Conservation (phyloP, 2,113 vertebrate species). For the Rattus rattus region DNA sequence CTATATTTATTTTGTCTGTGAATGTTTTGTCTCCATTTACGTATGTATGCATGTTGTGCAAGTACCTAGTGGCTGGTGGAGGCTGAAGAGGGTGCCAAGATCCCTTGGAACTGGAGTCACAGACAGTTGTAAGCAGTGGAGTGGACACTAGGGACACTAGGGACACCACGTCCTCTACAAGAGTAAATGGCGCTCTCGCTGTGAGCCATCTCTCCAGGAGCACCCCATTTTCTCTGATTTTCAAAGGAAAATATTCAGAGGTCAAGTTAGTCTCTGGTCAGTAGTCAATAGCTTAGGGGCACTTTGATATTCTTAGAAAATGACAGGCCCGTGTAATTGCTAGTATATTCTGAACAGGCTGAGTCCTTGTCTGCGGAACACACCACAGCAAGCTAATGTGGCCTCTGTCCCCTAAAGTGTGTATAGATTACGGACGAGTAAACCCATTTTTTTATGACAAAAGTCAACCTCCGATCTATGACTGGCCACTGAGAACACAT, state of each 20-base stretch:
- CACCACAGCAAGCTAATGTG: background rate
- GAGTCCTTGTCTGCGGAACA: background rate
- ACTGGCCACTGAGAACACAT: background rate
- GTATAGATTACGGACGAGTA: background rate
- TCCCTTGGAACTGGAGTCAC: background rate
- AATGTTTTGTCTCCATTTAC: background rate
- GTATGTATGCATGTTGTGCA: background rate
- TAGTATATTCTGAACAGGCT: background rate
- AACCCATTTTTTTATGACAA: background rate
- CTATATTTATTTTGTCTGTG: background rate
- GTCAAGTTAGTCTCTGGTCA: background rate
- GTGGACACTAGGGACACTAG: background rate
- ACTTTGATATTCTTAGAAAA: conserved; percentile 39
- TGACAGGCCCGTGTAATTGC: background rate
- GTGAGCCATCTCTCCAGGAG: background rate
- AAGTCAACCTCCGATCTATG: background rate
- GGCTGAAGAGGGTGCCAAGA: background rate
- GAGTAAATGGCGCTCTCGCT: background rate
- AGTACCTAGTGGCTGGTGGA: no score
- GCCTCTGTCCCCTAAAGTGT: background rate
- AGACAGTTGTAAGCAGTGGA: background rate
- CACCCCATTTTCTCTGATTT: conserved; percentile 3
- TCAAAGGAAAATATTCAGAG: conserved; percentile 37
- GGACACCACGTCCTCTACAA: background rate
- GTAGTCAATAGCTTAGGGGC: background rate